phyloP scores from a whole-genome alignment of 2,888 invertebrate genomes.

The Microplitis deprimator region DNA sequence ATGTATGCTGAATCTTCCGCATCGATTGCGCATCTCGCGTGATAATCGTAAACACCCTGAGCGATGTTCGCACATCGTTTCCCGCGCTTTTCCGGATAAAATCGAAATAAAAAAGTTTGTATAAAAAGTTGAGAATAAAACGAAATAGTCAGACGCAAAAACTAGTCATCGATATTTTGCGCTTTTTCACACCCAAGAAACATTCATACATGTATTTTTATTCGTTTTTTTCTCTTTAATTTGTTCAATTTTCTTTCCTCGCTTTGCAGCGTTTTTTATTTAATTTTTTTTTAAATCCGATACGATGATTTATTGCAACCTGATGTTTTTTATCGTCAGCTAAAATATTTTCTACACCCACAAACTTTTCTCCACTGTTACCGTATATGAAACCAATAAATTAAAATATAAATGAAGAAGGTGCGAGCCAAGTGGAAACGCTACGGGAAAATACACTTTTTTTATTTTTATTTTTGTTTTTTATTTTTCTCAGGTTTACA shows the following conservation, averaged over 20 bases:
- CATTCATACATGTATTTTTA: neutral
- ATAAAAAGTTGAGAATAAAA: neutral
- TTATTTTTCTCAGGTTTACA: too few species aligned
- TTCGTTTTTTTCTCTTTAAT: neutral
- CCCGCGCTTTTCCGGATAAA: neutral
- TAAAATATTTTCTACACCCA: neutral
- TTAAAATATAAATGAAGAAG: constrained; percentile 10
- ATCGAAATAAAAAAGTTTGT: neutral
- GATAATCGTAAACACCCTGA: constrained; percentile 6
- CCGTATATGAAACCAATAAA: constrained; percentile 30
- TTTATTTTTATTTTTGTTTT: too few species aligned
- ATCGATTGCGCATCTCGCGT: constrained; percentile 33
- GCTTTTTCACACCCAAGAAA: constrained; percentile 14
- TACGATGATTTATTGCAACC: constrained; percentile 17
- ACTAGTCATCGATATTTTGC: constrained; percentile 11
- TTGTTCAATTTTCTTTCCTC: constrained; percentile 13
- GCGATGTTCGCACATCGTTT: constrained; percentile 22
- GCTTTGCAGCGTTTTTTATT: constrained; percentile 34
- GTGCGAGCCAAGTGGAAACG: too few species aligned
- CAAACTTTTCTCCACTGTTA: constrained; percentile 15
- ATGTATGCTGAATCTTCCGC: neutral
- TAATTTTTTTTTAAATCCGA: constrained; percentile 41
- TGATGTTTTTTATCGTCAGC: neutral
- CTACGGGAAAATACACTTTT: too few species aligned
- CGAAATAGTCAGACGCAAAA: neutral